Evolutionary conservation across 2,888 invertebrate species (phyloP), one percentile per base, ranked within the genome.

Genomic region (Synanthedon vespiformis): DNA sequence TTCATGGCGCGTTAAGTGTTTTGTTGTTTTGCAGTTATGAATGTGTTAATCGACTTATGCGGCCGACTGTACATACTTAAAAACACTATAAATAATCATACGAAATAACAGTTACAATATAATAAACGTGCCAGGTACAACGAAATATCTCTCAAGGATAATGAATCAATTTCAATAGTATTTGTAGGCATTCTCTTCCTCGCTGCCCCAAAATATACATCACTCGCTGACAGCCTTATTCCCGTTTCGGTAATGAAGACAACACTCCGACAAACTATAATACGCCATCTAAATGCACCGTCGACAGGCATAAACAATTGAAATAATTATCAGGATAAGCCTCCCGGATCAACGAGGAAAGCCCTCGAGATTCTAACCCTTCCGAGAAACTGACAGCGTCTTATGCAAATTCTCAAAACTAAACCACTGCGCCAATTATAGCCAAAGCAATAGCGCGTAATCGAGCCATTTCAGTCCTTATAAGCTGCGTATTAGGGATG

Each of bases 281-380:
- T 87, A 80, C 81, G 74, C 85, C 73, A 87, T 86, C 75, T 85
- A 85, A 86, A 86, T 86, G 81, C 85, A 82, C 72, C 76, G 85
- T 80, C 80, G 86, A 85, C 85, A 83, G 77, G 84, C 84, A 85
- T 84, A 85, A 87, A 86, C 87, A 87, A 85, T 87, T 85, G 85
- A 87, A 86, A 87, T 87, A 87, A 87, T 87, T 87, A 87, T 86
- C 85, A 77, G 84, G 83, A 83, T 87, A 86, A 87, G 80, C 81
- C 74, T 66, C 69, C 72, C 64, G 83, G 85, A 85, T 85, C 81
- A 81, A 64, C 70, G 62, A 56, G 62, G 56, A 77, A 79, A 80
- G 77, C 84, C 85, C 86, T 79, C 68, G 83, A 82, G 85, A 79
- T 79, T 79, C 74, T 73, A 84, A 85, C 86, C 86, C 86, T 85